These are phyloP conservation scores for Pangasius larnaudii DNA, from an alignment of 2,797 vertebrate species.

Conservation along the genomic window DNA sequence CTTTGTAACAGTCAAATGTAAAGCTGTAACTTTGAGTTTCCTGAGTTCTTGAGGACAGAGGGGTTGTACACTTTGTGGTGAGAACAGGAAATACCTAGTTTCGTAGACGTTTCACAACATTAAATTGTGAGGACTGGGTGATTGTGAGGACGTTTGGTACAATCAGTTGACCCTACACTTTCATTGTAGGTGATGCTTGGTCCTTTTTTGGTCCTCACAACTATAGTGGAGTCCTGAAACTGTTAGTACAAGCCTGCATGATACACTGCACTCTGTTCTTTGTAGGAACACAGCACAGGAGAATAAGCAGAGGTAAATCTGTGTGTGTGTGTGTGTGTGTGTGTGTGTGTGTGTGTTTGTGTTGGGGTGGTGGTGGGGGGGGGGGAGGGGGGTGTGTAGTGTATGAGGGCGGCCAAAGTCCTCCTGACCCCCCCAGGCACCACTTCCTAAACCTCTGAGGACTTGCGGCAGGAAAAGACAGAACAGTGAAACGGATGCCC, in stretches of 20 bases:
- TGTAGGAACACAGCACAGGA: constrained; percentile 23
- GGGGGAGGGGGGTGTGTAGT: too few relatives aligned
- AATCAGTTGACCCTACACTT: neutral
- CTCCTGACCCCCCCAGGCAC: constrained; percentile 33
- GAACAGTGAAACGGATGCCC: constrained; percentile 52
- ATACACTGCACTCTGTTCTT: constrained; percentile 23
- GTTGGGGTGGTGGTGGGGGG: too few relatives aligned
- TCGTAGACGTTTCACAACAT: neutral
- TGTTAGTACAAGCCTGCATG: constrained; percentile 4
- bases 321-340: neutral
- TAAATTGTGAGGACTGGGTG: neutral
- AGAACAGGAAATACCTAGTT: neutral
- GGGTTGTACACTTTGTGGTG: neutral
- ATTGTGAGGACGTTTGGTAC: neutral
- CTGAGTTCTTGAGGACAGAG: neutral
- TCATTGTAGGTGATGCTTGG: neutral
- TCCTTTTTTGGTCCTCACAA: neutral
- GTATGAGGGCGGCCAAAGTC: constrained; percentile 34
- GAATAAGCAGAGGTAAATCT: neutral
- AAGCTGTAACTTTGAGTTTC: too few relatives aligned
- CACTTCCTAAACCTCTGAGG: constrained; percentile 44
- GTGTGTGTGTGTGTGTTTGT: neutral
- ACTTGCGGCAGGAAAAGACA: constrained; percentile 46
- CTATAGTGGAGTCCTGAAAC: neutral
- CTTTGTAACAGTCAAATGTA: neutral